These are phyloP conservation scores for Sarcophaga caerulescens DNA, from an alignment of 2,888 invertebrate species.

Conservation along the genomic window DNA sequence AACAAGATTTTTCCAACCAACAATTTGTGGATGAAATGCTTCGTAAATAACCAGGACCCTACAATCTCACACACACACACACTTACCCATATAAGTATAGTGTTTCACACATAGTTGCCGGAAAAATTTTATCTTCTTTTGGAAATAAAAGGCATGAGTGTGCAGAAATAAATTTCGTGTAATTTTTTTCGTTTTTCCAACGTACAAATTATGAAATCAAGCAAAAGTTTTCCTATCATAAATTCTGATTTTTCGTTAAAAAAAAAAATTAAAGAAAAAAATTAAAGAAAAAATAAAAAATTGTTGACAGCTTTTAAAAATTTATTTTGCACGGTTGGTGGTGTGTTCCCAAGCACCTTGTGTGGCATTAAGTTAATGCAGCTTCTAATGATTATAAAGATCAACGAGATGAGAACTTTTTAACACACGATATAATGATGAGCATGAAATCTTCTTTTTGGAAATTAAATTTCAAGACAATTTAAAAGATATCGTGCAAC, in stretches of 20 bases:
- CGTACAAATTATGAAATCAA: conserved; percentile 51
- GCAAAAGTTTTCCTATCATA: conserved; percentile 39
- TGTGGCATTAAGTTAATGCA: neutral
- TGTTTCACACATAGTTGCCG: too few species aligned
- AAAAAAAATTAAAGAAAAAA: too few species aligned
- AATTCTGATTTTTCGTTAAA: conserved; percentile 11
- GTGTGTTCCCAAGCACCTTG: neutral
- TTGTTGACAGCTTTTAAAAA: conserved; percentile 17
- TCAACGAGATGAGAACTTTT: neutral
- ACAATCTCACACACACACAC: neutral
- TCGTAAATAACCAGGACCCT: conserved; percentile 1
- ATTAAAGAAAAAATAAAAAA: neutral
- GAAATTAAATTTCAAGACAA: neutral
- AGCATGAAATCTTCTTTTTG: neutral
- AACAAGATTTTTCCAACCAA: conserved; percentile 56
- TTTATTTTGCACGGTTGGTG: neutral
- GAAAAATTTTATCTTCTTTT: neutral
- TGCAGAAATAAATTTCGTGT: neutral
- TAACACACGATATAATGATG: neutral
- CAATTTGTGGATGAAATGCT: conserved; percentile 37
- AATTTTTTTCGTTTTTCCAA: too few species aligned
- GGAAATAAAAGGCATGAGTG: conserved; percentile 36
- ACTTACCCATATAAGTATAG: neutral
- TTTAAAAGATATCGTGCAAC: neutral
- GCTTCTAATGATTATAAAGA: neutral